Evolutionary conservation across 2,113 vertebrate genomes (phyloP).

Genomic region (Puffinus mauretanicus): DNA sequence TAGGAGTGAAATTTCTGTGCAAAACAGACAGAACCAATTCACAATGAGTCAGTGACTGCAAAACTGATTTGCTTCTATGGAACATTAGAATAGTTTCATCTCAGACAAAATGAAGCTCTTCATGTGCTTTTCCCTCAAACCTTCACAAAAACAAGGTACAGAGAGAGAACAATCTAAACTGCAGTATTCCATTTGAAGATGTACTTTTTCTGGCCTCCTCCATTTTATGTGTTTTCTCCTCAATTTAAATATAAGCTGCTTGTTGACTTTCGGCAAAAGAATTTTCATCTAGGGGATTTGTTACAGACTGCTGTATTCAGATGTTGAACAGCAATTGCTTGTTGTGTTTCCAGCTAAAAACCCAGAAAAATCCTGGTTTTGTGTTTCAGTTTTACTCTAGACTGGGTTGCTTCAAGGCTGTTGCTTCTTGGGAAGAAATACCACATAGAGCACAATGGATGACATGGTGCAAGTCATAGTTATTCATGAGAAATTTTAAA

Average conservation of each 20-base stretch:
- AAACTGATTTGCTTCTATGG: neutral
- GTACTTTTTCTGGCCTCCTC: neutral
- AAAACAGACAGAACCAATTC: neutral
- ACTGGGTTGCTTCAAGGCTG: neutral
- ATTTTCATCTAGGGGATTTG: neutral
- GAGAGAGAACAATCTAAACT: neutral
- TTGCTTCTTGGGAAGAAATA: neutral
- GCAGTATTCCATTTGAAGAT: neutral
- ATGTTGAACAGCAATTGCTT: neutral
- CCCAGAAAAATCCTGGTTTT: neutral
- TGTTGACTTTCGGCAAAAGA: neutral
- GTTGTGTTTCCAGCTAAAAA: neutral
- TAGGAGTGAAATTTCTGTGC: neutral
- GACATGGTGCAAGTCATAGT: neutral
- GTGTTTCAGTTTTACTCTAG: neutral
- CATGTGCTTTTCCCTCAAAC: neutral
- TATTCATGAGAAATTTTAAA: neutral
- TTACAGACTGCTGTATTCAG: neutral
- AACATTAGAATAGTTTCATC: neutral
- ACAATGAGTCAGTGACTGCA: neutral
- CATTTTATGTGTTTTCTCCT: neutral
- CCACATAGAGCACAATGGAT: neutral
- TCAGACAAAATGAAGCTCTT: neutral
- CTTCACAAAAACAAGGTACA: neutral
- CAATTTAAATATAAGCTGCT: neutral